These are phyloP conservation scores for Probaryconus sp. DNA, from an alignment of 1,140 invertebrate species.

Conservation along the genomic window DNA sequence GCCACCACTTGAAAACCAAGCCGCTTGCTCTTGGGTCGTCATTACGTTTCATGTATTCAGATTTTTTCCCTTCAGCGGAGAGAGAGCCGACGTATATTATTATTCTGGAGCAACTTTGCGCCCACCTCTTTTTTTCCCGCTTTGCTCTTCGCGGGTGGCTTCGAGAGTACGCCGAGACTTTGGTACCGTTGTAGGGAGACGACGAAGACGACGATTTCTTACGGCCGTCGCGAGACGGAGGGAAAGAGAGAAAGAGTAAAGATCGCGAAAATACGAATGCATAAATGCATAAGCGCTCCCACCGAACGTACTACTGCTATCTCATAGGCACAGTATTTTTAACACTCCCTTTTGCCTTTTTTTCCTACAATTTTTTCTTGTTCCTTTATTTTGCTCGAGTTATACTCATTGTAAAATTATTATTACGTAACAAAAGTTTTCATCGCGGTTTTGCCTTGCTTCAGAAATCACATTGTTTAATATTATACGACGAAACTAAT, in stretches of 20 bases:
- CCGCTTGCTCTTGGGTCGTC: conserved; percentile 69
- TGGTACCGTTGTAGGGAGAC: conserved; percentile 55
- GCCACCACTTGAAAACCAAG: conserved; percentile 62
- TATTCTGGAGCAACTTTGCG: conserved; percentile 78
- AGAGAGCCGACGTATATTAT: conserved; percentile 76
- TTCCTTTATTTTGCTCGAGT: conserved; percentile 46
- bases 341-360: conserved; percentile 55
- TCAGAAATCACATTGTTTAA: conserved; percentile 28
- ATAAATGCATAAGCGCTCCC: conserved; percentile 78
- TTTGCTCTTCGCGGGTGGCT: conserved; percentile 47
- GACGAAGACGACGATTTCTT: conserved; percentile 67
- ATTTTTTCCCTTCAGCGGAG: conserved; percentile 72
- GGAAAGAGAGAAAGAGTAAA: conserved; percentile 56
- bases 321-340: conserved; percentile 49
- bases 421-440: conserved; percentile 43
- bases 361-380: conserved; percentile 14
- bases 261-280: conserved; percentile 78
- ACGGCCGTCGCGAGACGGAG: conserved; percentile 59
- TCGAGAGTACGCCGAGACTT: conserved; percentile 49
- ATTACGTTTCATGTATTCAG: conserved; percentile 79
- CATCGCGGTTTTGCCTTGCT: conserved; percentile 8
- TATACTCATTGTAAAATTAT: conserved; percentile 44
- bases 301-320: conserved; percentile 56
- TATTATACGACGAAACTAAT: conserved; percentile 10
- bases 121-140: conserved; percentile 60